These are phyloP conservation scores for Asobara japonica DNA, from an alignment of 1,140 invertebrate species.

Conservation along the genomic window DNA sequence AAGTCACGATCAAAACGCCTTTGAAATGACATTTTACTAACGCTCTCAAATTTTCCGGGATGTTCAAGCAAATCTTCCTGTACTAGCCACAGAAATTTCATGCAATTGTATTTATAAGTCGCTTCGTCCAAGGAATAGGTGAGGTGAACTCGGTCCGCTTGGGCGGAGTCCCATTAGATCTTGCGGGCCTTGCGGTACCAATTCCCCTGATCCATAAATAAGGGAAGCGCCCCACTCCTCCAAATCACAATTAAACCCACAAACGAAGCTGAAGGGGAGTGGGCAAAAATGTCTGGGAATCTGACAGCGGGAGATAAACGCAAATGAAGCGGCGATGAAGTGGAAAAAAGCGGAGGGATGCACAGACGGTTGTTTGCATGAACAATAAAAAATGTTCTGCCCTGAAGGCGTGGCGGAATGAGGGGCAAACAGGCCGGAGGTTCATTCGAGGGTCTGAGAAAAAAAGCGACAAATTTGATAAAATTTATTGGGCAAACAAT, in stretches of 20 bases:
- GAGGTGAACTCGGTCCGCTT: neutral
- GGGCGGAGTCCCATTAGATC: slow-evolving; percentile 2
- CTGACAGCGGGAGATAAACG: neutral
- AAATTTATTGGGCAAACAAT: neutral
- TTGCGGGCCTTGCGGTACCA: neutral
- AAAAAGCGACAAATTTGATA: too few relatives aligned
- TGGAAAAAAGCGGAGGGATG: neutral
- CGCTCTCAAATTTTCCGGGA: too few relatives aligned
- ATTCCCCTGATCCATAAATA: slow-evolving; percentile 5
- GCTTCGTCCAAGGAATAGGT: neutral
- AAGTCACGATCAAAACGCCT: too few relatives aligned
- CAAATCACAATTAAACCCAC: neutral
- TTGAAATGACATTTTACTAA: too few relatives aligned
- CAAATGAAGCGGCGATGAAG: neutral
- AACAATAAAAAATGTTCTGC: neutral
- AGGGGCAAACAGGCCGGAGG: neutral
- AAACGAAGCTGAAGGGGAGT: neutral
- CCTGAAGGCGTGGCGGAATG: neutral
- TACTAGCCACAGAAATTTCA: too few relatives aligned
- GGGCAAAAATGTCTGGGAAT: neutral
- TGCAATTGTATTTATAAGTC: too few relatives aligned
- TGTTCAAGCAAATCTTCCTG: too few relatives aligned
- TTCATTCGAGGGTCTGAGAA: neutral
- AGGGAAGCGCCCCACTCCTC: neutral
- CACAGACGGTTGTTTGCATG: neutral